Conservation (phyloP, 2,797 vertebrate species). For the Sebastes minor region DNA sequence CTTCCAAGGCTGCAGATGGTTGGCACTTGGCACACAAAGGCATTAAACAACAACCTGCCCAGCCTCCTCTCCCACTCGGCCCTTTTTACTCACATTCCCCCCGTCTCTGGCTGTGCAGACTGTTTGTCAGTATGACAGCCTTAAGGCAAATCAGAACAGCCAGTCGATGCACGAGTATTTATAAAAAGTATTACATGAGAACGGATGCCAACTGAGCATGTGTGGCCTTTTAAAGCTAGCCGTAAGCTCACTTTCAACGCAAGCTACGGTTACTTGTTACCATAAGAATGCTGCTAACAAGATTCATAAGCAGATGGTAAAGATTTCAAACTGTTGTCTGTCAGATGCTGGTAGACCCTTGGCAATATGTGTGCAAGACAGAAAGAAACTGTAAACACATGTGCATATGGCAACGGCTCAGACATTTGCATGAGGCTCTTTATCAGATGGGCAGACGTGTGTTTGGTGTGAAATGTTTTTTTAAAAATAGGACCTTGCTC, state of each 20-base stretch:
- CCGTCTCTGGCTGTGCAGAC: slow-evolving; percentile 6
- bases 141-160: slow-evolving; percentile 17
- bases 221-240: slow-evolving; percentile 44
- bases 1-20: slow-evolving; percentile 53
- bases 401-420: background rate
- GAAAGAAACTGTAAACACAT: slow-evolving; percentile 23
- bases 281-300: slow-evolving; percentile 55
- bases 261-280: slow-evolving; percentile 38
- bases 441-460: slow-evolving; percentile 53
- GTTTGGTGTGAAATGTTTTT: slow-evolving; percentile 45
- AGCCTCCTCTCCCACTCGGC: background rate
- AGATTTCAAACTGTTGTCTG: slow-evolving; percentile 34
- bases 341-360: background rate
- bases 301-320: slow-evolving; percentile 55
- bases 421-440: background rate
- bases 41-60: slow-evolving; percentile 6
- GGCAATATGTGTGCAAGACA: slow-evolving; percentile 22
- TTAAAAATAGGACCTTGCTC: slow-evolving; percentile 38
- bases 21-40: slow-evolving; percentile 36
- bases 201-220: slow-evolving; percentile 25
- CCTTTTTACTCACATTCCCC: background rate
- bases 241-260: slow-evolving; percentile 30
- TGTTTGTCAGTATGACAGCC: slow-evolving; percentile 12
- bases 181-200: background rate
- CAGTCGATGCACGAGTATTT: slow-evolving; percentile 7